These are phyloP conservation scores for Athene cunicularia DNA, from an alignment of 2,113 vertebrate species.

Conservation along the genomic window DNA sequence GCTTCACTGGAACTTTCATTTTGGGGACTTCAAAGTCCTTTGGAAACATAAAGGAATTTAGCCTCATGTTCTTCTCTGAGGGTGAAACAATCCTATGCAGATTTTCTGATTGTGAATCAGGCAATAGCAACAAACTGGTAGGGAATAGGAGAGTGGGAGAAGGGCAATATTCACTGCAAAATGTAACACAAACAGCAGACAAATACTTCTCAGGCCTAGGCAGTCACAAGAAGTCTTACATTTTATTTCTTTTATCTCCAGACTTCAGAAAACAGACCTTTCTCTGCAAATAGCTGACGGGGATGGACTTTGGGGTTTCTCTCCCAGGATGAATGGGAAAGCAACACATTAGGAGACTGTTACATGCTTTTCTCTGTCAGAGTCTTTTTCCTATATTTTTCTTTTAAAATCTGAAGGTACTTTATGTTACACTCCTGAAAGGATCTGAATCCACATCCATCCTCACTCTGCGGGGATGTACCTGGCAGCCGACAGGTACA, in stretches of 20 bases:
- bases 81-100: neutral
- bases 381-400: neutral
- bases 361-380: neutral
- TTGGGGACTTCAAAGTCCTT: neutral
- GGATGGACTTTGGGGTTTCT: neutral
- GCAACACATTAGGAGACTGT: neutral
- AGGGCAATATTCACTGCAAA: neutral
- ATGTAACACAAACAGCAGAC: neutral
- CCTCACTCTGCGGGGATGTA: neutral
- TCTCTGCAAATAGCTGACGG: neutral
- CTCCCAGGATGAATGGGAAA: neutral
- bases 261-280: neutral
- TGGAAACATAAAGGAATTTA: neutral
- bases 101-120: neutral
- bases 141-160: neutral
- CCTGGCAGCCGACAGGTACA: neutral
- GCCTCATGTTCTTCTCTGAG: neutral
- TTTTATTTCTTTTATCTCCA: neutral
- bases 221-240: neutral
- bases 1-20: neutral
- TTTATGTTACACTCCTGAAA: neutral
- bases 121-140: neutral
- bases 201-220: neutral
- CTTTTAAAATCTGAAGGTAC: neutral
- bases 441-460: neutral